Evolutionary conservation across 1,140 invertebrate genomes (phyloP), one percentile per base, ranked within the genome.

Genomic region (Drosophila kanapiae): DNA sequence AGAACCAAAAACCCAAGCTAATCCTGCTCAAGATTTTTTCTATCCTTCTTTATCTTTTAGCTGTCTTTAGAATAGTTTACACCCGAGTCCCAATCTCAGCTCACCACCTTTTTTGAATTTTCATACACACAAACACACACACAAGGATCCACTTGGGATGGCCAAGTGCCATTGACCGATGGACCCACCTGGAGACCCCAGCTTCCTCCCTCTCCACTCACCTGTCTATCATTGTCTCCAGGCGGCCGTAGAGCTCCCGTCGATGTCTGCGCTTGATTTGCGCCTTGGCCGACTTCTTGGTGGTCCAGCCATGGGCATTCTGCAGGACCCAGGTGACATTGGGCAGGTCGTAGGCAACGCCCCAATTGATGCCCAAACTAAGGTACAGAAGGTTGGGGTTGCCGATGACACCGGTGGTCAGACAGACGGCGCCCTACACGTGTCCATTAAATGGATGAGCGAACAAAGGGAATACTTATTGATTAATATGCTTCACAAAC

Each of bases 301-400:
- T 69, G 87, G 53, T 74, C 58, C 85, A 87, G 29, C 85, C 88
- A 31, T 92, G 62, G 87, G 93, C 80, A 64, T 94, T 94, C 2
- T 94, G 91, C 23, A 95, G 92, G 2, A 95, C 94, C 82, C 95
- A 95, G 9, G 95, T 96, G 54, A 95, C 94, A 79, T 96, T 95
- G 9, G 96, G 96, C 43, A 97, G 84, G 74, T 96, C 95, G 80
- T 96, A 97, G 4, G 96, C 95, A 42, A 96, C 94, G 64, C 96
- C 96, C 96, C 96, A 96, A 93, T 96, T 96, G 42, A 93, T 53
- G 43, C 91, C 92, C 63, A 92, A 67, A 74, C 91, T 93, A 9
- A 93, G 67, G 57, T 88, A 92, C 60, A 91, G 64, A 3, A 75
- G 67, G 57, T 93, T 61, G 40, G 92, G 92, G 78, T 93, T 92